These are phyloP conservation scores for Prenolepis imparis DNA, from an alignment of 2,888 invertebrate genomes.

Conservation along the genomic window DNA sequence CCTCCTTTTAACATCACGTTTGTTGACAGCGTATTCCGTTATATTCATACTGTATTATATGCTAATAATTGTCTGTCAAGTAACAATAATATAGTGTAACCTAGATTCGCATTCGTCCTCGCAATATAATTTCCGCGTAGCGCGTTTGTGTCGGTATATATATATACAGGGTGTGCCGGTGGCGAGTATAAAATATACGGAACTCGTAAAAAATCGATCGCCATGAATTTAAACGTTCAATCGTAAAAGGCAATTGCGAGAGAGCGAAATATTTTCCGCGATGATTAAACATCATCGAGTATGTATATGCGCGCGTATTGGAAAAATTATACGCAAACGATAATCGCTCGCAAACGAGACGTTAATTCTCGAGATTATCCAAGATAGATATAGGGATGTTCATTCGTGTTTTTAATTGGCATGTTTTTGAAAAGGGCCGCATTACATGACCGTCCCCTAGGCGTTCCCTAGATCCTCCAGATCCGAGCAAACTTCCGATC, in stretches of 20 bases:
- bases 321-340: neutral
- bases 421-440: neutral
- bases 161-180: constrained; percentile 37
- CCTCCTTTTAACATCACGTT: neutral
- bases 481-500: constrained; percentile 36
- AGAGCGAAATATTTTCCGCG: neutral
- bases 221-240: constrained; percentile 7
- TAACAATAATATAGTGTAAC: constrained; percentile 49
- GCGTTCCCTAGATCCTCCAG: too few relatives aligned
- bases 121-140: constrained; percentile 59
- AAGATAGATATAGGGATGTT: neutral
- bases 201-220: constrained; percentile 15
- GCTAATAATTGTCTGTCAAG: constrained; percentile 38
- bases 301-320: neutral
- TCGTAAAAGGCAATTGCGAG: constrained; percentile 9
- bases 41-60: neutral
- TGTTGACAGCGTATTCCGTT: neutral
- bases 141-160: constrained; percentile 37
- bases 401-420: neutral
- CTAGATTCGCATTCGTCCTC: constrained; percentile 59
- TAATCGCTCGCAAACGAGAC: neutral
- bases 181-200: neutral
- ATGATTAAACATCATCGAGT: constrained; percentile 11
- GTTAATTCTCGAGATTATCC: constrained; percentile 10
- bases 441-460: neutral